Evolutionary conservation across 2,888 invertebrate genomes (phyloP).

Genomic region (Agrochola lychnidis): DNA sequence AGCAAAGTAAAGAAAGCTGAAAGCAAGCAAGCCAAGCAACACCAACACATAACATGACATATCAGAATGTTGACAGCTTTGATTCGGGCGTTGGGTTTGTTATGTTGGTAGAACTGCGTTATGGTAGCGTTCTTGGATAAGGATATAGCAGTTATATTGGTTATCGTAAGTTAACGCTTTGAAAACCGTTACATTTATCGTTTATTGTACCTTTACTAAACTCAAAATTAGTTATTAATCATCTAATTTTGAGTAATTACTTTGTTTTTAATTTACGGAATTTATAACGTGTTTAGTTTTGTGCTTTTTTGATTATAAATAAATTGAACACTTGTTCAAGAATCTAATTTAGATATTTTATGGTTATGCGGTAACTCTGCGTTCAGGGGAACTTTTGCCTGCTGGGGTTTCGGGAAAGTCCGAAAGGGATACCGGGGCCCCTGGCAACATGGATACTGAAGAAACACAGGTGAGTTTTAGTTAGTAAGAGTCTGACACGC

Average conservation of each 20-base stretch:
- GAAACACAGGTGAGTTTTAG: no score
- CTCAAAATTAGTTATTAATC: not conserved
- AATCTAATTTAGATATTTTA: not conserved
- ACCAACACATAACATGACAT: slow-evolving; percentile 84
- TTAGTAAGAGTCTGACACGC: no score
- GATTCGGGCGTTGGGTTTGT: slow-evolving; percentile 53
- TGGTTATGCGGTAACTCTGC: not conserved
- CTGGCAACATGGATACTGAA: no score
- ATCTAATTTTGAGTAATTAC: no score
- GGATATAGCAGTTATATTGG: slow-evolving; percentile 12
- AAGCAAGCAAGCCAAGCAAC: slow-evolving; percentile 84
- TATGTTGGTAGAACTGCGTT: slow-evolving; percentile 71
- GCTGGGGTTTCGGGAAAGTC: no score
- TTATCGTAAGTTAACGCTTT: not conserved
- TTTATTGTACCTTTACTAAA: not conserved
- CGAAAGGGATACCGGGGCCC: no score
- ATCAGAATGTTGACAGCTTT: slow-evolving; percentile 77
- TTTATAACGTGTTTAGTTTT: not conserved
- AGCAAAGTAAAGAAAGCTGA: slow-evolving; percentile 87
- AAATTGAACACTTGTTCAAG: not conserved
- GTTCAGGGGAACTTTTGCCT: not conserved
- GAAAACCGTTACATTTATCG: not conserved
- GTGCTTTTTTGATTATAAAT: not conserved
- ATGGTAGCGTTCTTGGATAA: slow-evolving; percentile 74
- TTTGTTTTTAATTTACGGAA: not conserved